These are phyloP conservation scores for Coelopa frigida DNA, from an alignment of 1,140 invertebrate species.

Conservation along the genomic window DNA sequence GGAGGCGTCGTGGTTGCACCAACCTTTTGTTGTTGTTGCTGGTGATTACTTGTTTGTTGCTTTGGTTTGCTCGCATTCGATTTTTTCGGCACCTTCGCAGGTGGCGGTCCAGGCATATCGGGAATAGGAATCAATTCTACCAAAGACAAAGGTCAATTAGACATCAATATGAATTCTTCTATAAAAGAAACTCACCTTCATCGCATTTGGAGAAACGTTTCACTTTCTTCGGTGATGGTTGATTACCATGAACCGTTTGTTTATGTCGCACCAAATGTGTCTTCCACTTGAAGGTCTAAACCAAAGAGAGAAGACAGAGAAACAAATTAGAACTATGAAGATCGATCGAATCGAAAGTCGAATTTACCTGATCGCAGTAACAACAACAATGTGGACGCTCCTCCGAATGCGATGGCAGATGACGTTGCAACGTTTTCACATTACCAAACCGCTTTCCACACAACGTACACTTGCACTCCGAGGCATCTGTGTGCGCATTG, in stretches of 20 bases:
- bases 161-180: neutral
- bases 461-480: conserved; percentile 38
- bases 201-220: conserved; percentile 39
- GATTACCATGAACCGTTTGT: conserved; percentile 40
- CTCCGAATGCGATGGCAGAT: conserved; percentile 82
- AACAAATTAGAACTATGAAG: neutral
- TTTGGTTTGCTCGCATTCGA: conserved; percentile 33
- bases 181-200: conserved; percentile 23
- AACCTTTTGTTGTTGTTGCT: conserved; percentile 15
- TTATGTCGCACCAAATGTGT: conserved; percentile 42
- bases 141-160: neutral
- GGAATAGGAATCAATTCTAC: conserved; percentile 29
- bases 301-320: neutral
- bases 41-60: conserved; percentile 15
- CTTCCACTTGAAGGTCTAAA: conserved; percentile 42
- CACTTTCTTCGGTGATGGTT: conserved; percentile 38
- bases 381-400: conserved; percentile 79
- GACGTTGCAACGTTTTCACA: conserved; percentile 55
- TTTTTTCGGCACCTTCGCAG: conserved; percentile 38
- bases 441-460: conserved; percentile 41
- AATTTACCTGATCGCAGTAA: conserved; percentile 53
- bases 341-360: neutral
- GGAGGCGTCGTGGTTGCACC: conserved; percentile 35
- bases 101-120: conserved; percentile 40
- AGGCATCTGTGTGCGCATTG: conserved; percentile 39